Evolutionary conservation across 2,888 invertebrate genomes (phyloP), one percentile per base, ranked within the genome.

Genomic region (Merodon equestris): DNA sequence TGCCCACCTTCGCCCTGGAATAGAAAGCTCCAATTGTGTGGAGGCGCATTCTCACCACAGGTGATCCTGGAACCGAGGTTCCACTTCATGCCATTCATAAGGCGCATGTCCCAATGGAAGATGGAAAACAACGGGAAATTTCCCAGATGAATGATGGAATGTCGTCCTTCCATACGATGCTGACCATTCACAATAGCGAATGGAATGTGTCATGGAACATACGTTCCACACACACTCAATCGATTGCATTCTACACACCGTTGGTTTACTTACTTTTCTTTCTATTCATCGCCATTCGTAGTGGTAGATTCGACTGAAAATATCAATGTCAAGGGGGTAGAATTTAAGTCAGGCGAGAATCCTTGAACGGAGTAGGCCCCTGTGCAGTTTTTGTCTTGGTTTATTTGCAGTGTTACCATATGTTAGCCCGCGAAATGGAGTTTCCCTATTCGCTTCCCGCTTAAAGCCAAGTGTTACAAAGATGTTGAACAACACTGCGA

Each of bases 291-390:
- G n/a, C n/a, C n/a, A n/a, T n/a, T n/a, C n/a, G 14, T 13, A n/a
- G 36, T 44, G 54, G 58, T 58, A 66, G 64, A 50, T 63, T 66
- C 13, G 19, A 53, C 45, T 64, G 71, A 76, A 76, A 71, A 64
- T 70, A 75, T 75, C 75, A 75, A 75, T 75, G 75, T 75, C 75
- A 75, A 75, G 66, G 58, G 70, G 75, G 63, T 58, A 51, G 68
- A 10, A 17, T 2, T 40, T n/a, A 14, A 38, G 40, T 12, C 34
- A 34, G 57, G 27, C 68, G 42, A 45, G 54, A 15, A 51, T 61
- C 38, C 50, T 36, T 45, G 45, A 61, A 45, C 27, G 34, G 40
- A 51, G 56, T 67, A 42, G 57, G 50, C 27, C 9, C 40, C 40
- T 50, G 50, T 67, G 50, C 50, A 56, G 13, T 50, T 18, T 38